Percentiles rank a stretch among this genome's conserved stretches.
Conservation (phyloP, 2,888 invertebrate genomes). For the Ectemnius cavifrons region DNA sequence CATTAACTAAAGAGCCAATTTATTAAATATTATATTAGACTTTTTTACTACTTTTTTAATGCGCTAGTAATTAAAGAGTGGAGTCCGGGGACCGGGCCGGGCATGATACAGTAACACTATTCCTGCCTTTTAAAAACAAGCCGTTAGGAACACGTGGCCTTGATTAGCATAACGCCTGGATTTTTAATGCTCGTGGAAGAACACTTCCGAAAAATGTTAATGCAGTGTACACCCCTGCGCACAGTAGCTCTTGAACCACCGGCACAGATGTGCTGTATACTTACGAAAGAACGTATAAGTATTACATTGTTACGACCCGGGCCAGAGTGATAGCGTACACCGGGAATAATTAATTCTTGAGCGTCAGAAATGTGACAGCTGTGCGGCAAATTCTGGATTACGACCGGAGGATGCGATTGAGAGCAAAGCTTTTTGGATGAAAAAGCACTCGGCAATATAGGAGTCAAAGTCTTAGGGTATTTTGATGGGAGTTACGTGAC, state of each 20-base stretch:
- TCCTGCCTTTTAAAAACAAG: slow-evolving; percentile 68
- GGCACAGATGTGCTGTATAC: slow-evolving; percentile 60
- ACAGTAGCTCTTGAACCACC: slow-evolving; percentile 52
- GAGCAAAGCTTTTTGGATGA: not conserved
- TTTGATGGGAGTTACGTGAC: too few relatives aligned
- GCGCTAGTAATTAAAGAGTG: too few relatives aligned
- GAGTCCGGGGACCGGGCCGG: too few relatives aligned
- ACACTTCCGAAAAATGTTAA: slow-evolving; percentile 66
- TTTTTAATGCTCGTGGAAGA: slow-evolving; percentile 55
- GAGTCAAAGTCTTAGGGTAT: too few relatives aligned
- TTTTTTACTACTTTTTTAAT: too few relatives aligned
- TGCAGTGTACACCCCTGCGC: slow-evolving; percentile 53
- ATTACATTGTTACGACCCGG: slow-evolving; percentile 34
- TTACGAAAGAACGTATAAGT: slow-evolving; percentile 59
- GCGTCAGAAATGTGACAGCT: not conserved
- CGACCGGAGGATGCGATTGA: too few relatives aligned
- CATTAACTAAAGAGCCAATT: too few relatives aligned
- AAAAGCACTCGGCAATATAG: not conserved
- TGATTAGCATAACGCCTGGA: slow-evolving; percentile 72
- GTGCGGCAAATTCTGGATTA: too few relatives aligned
- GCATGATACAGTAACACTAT: slow-evolving; percentile 39
- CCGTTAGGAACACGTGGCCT: slow-evolving; percentile 73
- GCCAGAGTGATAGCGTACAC: slow-evolving; percentile 23
- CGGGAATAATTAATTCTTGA: slow-evolving; percentile 23
- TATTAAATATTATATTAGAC: too few relatives aligned